Evolutionary conservation across 2,888 invertebrate species (phyloP), one percentile per base, ranked within the genome.

Genomic region (Nebria salina): DNA sequence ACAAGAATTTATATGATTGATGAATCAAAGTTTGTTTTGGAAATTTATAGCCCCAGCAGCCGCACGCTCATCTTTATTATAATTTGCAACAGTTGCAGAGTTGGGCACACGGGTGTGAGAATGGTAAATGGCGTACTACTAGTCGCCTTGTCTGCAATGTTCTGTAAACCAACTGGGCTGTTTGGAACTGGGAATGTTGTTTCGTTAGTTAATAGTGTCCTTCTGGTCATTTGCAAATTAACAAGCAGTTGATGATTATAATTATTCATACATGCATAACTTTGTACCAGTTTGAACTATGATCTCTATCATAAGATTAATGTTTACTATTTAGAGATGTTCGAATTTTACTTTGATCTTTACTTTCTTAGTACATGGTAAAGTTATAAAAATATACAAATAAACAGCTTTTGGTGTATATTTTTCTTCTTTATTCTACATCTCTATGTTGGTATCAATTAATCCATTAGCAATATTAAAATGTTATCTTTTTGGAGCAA

Each of bases 1-100:
- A 76, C 42, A 65, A 66, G 73, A 73, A 78, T 74, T 78, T 66
- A 73, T 78, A 26, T 78, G 78, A 78, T 78, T 78, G 78, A 78
- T 78, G 78, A 78, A 78, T 78, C 73, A 78, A 78, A 78, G 78
- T 78, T 78, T 78, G 78, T 43, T 78, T 65, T 74, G 72, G 74
- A 74, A 73, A 74, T 74, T 74, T 74, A 78, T 73, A 54, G 66
- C 78, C 54, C 54, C 54, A 54, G 54, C 54, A 54, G 54, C 54
- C 54, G 54, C 54, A 8, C 54, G 68, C 78, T 74, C 78, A 74
- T 78, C 78, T 78, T 78, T 78, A 78, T 54, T 54, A 54, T 78
- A 78, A 78, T 78, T 78, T 73, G 77, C 64, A 72, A 54, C 54
- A 54, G 54, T 54, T 54, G 54, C 54, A 54, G 54, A 54, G 54